Evolutionary conservation across 2,113 vertebrate genomes (phyloP), one percentile per base, ranked within the genome.

Genomic region (Engraulis encrasicolus): DNA sequence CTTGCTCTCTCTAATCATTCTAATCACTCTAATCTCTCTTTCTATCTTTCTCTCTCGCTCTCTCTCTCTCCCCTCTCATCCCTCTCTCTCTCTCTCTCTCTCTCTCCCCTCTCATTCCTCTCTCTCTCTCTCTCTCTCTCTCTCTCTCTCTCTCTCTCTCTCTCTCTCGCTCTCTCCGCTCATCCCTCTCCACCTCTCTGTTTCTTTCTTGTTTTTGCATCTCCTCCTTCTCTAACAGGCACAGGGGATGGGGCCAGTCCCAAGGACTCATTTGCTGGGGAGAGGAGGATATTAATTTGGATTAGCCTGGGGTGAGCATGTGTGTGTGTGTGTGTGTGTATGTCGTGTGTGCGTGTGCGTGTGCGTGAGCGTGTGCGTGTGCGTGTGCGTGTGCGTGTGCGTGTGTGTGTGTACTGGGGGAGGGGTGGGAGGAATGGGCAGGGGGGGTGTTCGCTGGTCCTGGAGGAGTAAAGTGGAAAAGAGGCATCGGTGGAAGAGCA

Each of bases 251-350:
- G n/a, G 80, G 79, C 82, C 74, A 66, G 78, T 81, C 84, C 40
- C 81, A 82, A 82, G 84, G 78, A 85, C 78, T 88, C 79, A 85
- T 86, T 86, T 89, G 86, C 83, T 82, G 86, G 23, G 81, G 80
- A 88, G 86, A 89, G 85, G n/a, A 85, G 86, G 85, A 86, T 85
- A 89, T 89, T 85, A 88, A 89, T 88, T 89, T 88, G 88, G 78
- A 89, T 89, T 89, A 89, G 86, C 83, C 86, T 48, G 81, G 83
- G 86, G 88, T 86, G 85, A 86, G 83, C 52, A 45, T n/a, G n/a
- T n/a, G n/a, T n/a, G n/a, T n/a, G n/a, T n/a, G n/a, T n/a, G n/a
- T n/a, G n/a, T n/a, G n/a, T n/a, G n/a, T n/a, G n/a, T n/a, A n/a
- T n/a, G n/a, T n/a, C n/a, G n/a, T n/a, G n/a, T n/a, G n/a, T n/a